Percentiles rank a stretch among this genome's conserved stretches.
Evolutionary conservation across 1,140 invertebrate genomes (phyloP).

Genomic region (Schmidtea mediterranea): DNA sequence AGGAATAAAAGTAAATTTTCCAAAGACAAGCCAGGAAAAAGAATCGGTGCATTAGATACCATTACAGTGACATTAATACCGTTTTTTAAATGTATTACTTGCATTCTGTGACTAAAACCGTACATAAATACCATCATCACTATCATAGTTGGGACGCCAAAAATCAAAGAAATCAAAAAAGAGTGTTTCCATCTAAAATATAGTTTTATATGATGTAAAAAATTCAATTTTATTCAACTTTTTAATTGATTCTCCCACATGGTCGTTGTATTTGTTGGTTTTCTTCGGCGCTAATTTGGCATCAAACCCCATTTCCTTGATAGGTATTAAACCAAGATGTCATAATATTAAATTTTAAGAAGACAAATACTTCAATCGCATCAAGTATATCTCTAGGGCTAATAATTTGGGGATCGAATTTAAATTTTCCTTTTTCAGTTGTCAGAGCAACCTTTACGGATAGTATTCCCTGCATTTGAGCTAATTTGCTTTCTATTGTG

Average conservation of each 20-base stretch:
- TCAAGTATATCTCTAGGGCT: slow-evolving; percentile 65
- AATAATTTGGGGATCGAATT: slow-evolving; percentile 50
- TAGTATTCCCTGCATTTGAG: slow-evolving; percentile 46
- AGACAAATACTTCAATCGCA: slow-evolving; percentile 38
- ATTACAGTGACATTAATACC: not conserved
- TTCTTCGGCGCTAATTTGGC: no score
- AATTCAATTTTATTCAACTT: no score
- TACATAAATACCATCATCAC: slow-evolving; percentile 86
- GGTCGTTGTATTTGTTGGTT: no score
- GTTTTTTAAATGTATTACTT: no score
- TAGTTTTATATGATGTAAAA: not conserved
- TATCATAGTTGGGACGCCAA: slow-evolving; percentile 75
- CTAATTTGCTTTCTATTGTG: slow-evolving; percentile 72
- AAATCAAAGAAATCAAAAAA: slow-evolving; percentile 68
- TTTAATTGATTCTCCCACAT: no score
- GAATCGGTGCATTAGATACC: slow-evolving; percentile 12
- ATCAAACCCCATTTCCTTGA: no score
- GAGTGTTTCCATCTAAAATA: slow-evolving; percentile 48
- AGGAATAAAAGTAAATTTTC: slow-evolving; percentile 82
- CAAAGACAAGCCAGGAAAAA: slow-evolving; percentile 56
- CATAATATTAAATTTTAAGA: slow-evolving; percentile 12
- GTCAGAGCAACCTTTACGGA: slow-evolving; percentile 51
- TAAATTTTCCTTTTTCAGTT: slow-evolving; percentile 54
- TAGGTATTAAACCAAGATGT: no score
- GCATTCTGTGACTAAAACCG: slow-evolving; percentile 10